These are phyloP conservation scores for Acrocephalus scirpaceus DNA, from an alignment of 2,797 vertebrate species.

Conservation along the genomic window DNA sequence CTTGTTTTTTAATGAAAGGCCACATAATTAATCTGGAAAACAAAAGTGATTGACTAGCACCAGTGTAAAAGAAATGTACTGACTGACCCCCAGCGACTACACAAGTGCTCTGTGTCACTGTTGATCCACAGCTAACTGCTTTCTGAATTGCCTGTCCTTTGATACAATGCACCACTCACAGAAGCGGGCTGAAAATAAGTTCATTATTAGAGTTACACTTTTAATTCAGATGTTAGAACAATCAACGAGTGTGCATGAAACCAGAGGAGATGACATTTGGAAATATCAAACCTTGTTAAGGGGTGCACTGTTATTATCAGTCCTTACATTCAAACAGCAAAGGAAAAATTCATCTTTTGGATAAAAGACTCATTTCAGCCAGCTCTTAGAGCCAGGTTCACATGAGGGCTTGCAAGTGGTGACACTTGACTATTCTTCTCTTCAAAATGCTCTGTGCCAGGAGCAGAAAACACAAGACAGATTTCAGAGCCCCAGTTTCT, in stretches of 20 bases:
- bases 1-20: slow-evolving; percentile 23
- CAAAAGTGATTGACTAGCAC: slow-evolving; percentile 60
- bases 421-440: background rate
- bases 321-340: background rate
- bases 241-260: background rate
- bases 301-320: background rate
- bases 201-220: slow-evolving; percentile 70
- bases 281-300: slow-evolving; percentile 34
- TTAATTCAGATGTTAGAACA: slow-evolving; percentile 59
- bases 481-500: background rate
- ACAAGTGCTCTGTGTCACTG: slow-evolving; percentile 61
- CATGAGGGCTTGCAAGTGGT: background rate
- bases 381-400: background rate
- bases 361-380: background rate
- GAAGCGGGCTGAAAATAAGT: slow-evolving; percentile 65
- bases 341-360: background rate
- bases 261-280: slow-evolving; percentile 42
- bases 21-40: slow-evolving; percentile 59
- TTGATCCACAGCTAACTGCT: slow-evolving; percentile 62
- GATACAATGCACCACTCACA: slow-evolving; percentile 36
- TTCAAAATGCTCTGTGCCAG: background rate
- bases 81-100: slow-evolving; percentile 50
- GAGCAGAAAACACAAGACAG: background rate
- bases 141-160: slow-evolving; percentile 67
- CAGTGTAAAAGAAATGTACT: slow-evolving; percentile 55